A percentile compares a stretch with the other conserved stretches of the same genome.
Evolutionary conservation across 2,113 vertebrate genomes (phyloP).

Genomic region (Scomber japonicus): DNA sequence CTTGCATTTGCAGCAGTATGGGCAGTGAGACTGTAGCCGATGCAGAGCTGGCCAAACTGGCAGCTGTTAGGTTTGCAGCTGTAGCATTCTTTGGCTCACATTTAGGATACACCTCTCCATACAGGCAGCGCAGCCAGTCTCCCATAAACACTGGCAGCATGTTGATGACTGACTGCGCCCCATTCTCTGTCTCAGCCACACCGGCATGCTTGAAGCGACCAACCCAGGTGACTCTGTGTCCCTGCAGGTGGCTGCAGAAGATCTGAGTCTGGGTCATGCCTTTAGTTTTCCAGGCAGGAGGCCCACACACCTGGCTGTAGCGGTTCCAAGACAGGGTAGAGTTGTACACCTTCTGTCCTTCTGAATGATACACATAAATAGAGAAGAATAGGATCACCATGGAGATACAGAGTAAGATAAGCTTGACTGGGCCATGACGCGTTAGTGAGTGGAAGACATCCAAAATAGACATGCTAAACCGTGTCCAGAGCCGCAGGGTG

Average conservation of each 20-base stretch:
- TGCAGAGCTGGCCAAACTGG: not conserved
- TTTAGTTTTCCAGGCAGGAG: constrained; percentile 91
- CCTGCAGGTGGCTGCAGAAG: constrained; percentile 94
- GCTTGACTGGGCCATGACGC: constrained; percentile 91
- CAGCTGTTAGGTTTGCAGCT: constrained; percentile 48
- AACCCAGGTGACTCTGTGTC: constrained; percentile 94
- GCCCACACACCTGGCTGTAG: constrained; percentile 91
- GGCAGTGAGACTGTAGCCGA: constrained; percentile 12
- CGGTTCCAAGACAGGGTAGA: constrained; percentile 94
- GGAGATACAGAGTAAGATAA: constrained; percentile 93
- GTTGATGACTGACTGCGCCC: constrained; percentile 92
- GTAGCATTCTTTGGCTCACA: constrained; percentile 86
- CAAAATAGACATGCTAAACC: constrained; percentile 87
- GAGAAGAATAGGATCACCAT: constrained; percentile 93
- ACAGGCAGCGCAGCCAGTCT: constrained; percentile 95
- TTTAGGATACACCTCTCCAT: constrained; percentile 92
- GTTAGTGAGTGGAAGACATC: constrained; percentile 88
- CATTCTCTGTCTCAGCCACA: constrained; percentile 94
- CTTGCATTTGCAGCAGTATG: constrained; percentile 70
- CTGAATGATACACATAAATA: constrained; percentile 92
- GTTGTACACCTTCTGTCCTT: constrained; percentile 96
- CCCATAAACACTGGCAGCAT: constrained; percentile 92
- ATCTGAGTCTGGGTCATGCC: constrained; percentile 96
- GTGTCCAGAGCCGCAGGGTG: constrained; percentile 90
- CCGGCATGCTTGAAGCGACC: constrained; percentile 93